Percentiles rank a stretch among this genome's conserved stretches.
phyloP scores from a whole-genome alignment of 2,797 vertebrate genomes.

The Poliocrania exsul region DNA sequence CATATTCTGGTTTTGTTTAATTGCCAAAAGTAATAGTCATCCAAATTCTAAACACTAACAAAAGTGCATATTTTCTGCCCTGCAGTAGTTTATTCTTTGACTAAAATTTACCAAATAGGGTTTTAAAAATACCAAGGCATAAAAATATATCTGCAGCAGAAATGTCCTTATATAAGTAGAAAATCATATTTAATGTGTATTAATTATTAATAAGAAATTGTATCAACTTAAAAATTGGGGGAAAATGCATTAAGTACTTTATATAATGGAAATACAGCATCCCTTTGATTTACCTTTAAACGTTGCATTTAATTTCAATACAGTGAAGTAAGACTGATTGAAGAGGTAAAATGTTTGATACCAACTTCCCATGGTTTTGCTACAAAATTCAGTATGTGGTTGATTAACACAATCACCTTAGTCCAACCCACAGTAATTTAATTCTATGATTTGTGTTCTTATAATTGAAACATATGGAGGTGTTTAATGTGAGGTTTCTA shows the following conservation, averaged over 20 bases:
- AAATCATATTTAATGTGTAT: background rate
- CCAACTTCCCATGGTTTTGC: background rate
- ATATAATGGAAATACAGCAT: background rate
- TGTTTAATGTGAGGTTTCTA: background rate
- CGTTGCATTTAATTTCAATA: background rate
- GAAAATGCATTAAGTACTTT: background rate
- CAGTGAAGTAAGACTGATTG: background rate
- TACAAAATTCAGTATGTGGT: background rate
- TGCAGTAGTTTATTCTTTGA: background rate
- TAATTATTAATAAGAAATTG: background rate
- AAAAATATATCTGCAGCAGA: background rate
- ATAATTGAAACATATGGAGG: background rate
- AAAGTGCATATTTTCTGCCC: background rate
- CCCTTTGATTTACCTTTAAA: background rate
- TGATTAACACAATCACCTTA: background rate
- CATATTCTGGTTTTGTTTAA: background rate
- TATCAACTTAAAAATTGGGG: background rate
- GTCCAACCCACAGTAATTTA: background rate
- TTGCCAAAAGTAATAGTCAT: background rate
- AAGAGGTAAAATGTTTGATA: background rate
- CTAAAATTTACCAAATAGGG: background rate
- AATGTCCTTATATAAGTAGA: background rate
- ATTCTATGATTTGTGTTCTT: background rate
- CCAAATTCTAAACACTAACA: background rate
- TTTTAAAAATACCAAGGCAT: background rate